Evolutionary conservation across 2,888 invertebrate genomes (phyloP).

Genomic region (Tiliacea citrago): DNA sequence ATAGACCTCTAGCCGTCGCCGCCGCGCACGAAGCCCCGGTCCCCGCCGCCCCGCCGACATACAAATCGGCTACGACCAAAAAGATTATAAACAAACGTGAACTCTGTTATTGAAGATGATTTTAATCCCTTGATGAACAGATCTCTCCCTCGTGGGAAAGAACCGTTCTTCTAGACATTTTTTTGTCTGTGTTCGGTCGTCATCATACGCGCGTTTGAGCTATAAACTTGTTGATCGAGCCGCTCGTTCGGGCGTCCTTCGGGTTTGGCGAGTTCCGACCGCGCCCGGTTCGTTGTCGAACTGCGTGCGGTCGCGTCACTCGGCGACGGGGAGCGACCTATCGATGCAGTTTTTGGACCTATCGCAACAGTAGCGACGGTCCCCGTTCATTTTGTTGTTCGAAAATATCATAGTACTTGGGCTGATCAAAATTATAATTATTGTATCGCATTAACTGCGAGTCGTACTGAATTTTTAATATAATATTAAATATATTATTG

Average conservation of each 20-base stretch:
- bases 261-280: neutral
- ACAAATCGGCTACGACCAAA: neutral
- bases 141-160: neutral
- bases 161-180: neutral
- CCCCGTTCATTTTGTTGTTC: slow-evolving; percentile 53
- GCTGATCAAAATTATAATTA: slow-evolving; percentile 73
- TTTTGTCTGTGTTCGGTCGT: neutral
- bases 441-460: slow-evolving; percentile 54
- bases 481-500: slow-evolving; percentile 60
- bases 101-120: slow-evolving; percentile 2
- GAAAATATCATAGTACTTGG: slow-evolving; percentile 73
- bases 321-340: slow-evolving; percentile 50
- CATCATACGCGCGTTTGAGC: slow-evolving; percentile 8
- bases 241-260: slow-evolving; percentile 8
- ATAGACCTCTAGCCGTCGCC: slow-evolving; percentile 38
- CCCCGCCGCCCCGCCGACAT: slow-evolving; percentile 13
- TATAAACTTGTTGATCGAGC: slow-evolving; percentile 40
- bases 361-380: slow-evolving; percentile 47
- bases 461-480: slow-evolving; percentile 64
- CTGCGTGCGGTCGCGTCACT: slow-evolving; percentile 6
- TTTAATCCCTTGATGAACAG: neutral
- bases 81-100: slow-evolving; percentile 7
- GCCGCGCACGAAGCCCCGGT: slow-evolving; percentile 50
- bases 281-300: slow-evolving; percentile 20
- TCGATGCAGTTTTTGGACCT: slow-evolving; percentile 59